Percentiles rank a stretch among this genome's conserved stretches.
These are phyloP conservation scores for Pygoscelis antarcticus DNA, from an alignment of 2,113 vertebrate genomes.

Conservation along the genomic window DNA sequence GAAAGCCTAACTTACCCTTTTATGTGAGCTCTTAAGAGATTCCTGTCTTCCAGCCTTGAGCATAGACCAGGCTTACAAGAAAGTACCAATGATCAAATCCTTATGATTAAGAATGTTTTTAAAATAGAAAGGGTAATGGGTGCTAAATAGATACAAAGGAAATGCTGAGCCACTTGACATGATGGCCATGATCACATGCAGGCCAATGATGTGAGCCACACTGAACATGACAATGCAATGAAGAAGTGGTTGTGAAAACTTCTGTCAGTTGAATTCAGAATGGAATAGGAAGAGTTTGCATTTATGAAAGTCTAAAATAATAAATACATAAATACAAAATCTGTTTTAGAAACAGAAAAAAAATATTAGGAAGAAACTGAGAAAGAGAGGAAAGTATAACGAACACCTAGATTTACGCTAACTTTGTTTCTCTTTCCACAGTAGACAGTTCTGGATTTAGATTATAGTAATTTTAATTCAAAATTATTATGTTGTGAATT, in stretches of 20 bases:
- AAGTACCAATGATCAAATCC: background rate
- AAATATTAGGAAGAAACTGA: background rate
- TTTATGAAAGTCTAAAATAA: background rate
- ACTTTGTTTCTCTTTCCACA: background rate
- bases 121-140: background rate
- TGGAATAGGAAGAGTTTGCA: background rate
- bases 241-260: background rate
- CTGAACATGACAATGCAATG: background rate
- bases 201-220: background rate
- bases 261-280: background rate
- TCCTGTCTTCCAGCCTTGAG: background rate
- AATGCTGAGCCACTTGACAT: background rate
- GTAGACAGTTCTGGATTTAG: background rate
- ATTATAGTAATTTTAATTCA: background rate
- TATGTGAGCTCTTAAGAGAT: background rate
- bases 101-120: background rate
- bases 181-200: no score
- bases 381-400: background rate
- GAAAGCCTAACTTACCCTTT: background rate
- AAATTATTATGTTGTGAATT: background rate
- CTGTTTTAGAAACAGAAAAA: background rate
- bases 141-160: background rate
- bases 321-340: background rate
- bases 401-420: background rate
- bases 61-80: background rate